Base-by-base conservation (phyloP, 2,888 invertebrate genomes). In the Agrotis puta region DNA sequence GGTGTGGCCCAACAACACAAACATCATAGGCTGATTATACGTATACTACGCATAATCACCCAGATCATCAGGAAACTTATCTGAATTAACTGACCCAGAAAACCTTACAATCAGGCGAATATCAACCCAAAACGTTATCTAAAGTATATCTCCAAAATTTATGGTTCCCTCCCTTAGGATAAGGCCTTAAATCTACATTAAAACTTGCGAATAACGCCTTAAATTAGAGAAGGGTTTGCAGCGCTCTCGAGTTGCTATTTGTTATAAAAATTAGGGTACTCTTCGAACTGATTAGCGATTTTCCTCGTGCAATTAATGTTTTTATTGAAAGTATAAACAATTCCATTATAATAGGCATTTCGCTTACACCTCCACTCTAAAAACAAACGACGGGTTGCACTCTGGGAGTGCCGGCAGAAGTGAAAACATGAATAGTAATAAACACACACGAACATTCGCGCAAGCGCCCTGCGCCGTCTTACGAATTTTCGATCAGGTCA, bases 181-280 rank as follows among this genome's bases (percentile, higher is more conserved):
- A 66, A 22, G 51, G 68, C 48, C 45, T 53, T 82, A 82, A 82
- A 82, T 83, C 70, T 66, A 73, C 56, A 83, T 82, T 82, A 83
- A 83, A 81, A 83, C 84, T 82, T 82, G 45, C 56, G 65, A 80
- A 73, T 77, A 70, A 64, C 70, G 65, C 68, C 50, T 66, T 82
- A 70, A 82, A 80, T 82, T 70, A 47, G 70, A 70, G 72, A 82
- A 83, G 83, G 83, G 82, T 80, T 56, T 33, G 57, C 58, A 61
- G 64, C 4, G 39, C 33, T 69, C 47, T n/a, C 43, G 22, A 51
- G 64, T 67, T 27, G 45, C 62, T 65, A 48, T 78, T 76, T 63
- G 53, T 81, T 76, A 63, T 51, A 76, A 78, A 78, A 81, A 75
- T 62, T 33, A 64, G 53, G 65, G 50, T 70, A 18, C 22, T 48